Base-by-base conservation (phyloP, 2,797 vertebrate species). In the Esox lucius region DNA sequence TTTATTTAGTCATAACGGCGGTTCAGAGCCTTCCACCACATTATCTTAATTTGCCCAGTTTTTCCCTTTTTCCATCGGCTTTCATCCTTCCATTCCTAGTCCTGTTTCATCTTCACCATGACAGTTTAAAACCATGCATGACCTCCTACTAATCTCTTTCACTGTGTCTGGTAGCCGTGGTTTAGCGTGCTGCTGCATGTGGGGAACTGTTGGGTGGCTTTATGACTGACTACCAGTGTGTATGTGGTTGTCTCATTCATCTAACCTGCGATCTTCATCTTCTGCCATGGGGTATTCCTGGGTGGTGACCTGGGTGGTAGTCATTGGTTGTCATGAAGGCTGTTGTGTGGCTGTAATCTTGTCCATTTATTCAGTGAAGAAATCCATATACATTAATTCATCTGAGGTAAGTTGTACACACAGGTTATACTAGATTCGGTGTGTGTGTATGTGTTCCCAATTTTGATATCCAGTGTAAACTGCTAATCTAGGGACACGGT, bases 161-260 rank as follows among this genome's bases (percentile, higher is more conserved):
- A 84, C 76, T 73, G 28, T 75, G 46, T 90, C 83, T 83, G 72
- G 78, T 80, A 75, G 79, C 91, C 86, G 91, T 88, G 91, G 61
- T 78, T 64, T 70, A 81, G 83, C 79, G 53, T 78, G 67, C 71
- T 84, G 48, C 71, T 84, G 48, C 69, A 70, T 53, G 69, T 51
- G 17, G 83, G 84, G 83, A 71, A 59, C 33, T 65, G 42, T 48
- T n/a, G n/a, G 59, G 53, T 53, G 72, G 19, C 24, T 39, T 8
- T 59, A n/a, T 1, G 11, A 39, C n/a, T 49, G 39, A 62, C 65
- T 39, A 48, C 69, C 64, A 11, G 68, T 67, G 70, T 72, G 76
- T 61, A 51, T 51, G 49, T 74, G 22, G 24, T 17, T 73, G 65
- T 64, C 3, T 28, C 56, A 56, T 42, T 22, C 53, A 5, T 33